Percentiles rank a stretch among this genome's conserved stretches.
phyloP scores from a whole-genome alignment of 30 jellyfish, hydroid and myxozoan genomes.

The Pseudorhiza aurosa region DNA sequence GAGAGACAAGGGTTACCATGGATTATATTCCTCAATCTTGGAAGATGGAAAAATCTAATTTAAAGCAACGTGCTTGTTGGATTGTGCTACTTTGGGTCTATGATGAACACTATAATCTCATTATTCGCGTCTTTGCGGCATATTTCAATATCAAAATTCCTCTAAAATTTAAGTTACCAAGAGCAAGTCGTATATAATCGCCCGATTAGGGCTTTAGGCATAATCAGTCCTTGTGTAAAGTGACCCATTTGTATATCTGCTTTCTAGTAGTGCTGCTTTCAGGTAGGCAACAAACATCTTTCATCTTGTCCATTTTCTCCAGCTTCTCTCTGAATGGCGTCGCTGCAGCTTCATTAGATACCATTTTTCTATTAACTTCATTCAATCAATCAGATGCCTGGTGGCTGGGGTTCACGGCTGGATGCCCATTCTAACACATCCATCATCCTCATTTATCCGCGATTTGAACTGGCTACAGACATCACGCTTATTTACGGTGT shows the following conservation, averaged over 20 bases:
- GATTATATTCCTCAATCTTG: neutral
- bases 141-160: neutral
- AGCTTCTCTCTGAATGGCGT: no score
- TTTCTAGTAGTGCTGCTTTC: no score
- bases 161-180: neutral
- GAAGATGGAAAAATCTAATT: neutral
- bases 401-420: no score
- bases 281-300: no score
- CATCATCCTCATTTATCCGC: no score
- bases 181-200: no score
- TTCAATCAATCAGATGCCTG: no score
- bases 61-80: neutral
- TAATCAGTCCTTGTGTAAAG: neutral
- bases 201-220: no score
- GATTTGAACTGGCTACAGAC: neutral
- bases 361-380: no score
- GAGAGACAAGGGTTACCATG: neutral
- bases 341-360: no score
- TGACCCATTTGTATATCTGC: no score
- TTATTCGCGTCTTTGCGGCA: constrained; percentile 1
- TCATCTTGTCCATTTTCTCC: no score
- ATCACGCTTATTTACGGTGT: neutral
- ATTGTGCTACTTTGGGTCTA: neutral
- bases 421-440: neutral
- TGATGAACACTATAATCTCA: neutral